phyloP scores from a whole-genome alignment of 2,888 invertebrate genomes.

The Octodonta nipae region DNA sequence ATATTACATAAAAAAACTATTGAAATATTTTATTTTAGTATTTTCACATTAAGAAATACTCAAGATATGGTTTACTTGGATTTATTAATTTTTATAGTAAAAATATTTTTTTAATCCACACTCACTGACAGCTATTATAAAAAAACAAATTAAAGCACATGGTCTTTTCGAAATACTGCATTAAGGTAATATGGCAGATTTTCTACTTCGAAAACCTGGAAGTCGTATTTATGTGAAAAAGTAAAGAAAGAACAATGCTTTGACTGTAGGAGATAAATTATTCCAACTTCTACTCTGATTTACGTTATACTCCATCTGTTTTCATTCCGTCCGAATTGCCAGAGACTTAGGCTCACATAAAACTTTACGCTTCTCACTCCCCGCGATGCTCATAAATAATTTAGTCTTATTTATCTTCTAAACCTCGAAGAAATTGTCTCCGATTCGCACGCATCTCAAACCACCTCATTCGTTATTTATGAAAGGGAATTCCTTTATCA shows the following conservation, averaged over 20 bases:
- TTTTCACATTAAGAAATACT: too few species aligned
- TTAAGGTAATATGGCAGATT: too few species aligned
- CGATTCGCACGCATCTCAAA: conserved; percentile 1
- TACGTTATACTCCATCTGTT: conserved; percentile 1
- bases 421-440: neutral
- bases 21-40: too few species aligned
- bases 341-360: neutral
- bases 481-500: neutral
- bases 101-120: too few species aligned
- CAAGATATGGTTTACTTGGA: too few species aligned
- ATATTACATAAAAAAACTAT: too few species aligned
- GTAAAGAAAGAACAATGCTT: neutral
- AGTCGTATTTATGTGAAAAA: too few species aligned
- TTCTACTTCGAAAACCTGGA: too few species aligned
- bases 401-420: neutral
- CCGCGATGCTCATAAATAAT: conserved; percentile 1
- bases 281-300: neutral
- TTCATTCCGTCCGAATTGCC: conserved; percentile 2
- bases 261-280: neutral
- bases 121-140: too few species aligned
- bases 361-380: neutral
- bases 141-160: too few species aligned
- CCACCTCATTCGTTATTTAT: neutral
- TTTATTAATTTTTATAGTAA: too few species aligned
- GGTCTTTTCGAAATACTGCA: too few species aligned